Evolutionary conservation across 1,140 invertebrate genomes (phyloP), one percentile per base, ranked within the genome.

Genomic region (Pararge aegeria): DNA sequence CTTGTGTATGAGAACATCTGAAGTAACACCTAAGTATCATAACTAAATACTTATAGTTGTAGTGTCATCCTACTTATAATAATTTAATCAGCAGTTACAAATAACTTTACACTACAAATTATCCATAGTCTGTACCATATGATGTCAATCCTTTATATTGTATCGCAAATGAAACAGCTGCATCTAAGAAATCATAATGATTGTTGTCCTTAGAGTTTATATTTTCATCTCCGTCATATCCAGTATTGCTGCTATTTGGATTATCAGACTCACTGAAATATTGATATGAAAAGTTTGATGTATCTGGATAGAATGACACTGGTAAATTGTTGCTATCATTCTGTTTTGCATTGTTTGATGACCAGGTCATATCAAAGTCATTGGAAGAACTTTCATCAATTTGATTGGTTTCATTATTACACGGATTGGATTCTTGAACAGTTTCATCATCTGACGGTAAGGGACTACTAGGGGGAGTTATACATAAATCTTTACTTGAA

Each of bases 111-210:
- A n/a, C 4, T 21, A 18, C 4, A 56, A 66, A 51, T 80, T 89
- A 89, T 52, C 82, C 84, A 77, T 87, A 85, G 30, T 87, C 86
- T 53, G 74, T 78, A 0, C 81, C 91, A 78, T 73, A 80, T 16
- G 91, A 91, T 64, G 92, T 93, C 5, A 94, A 80, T 20, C 94
- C 94, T 76, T 94, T 94, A 68, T 93, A 94, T 76, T 94, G 93
- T 55, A 94, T 94, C 12, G 94, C 94, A 65, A 93, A 93, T 20
- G 92, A 91, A 7, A 94, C 93, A 50, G 94, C 94, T 29, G 92
- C 88, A 84, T 94, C 93, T 51, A 94, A 68, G 70, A 94, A 93
- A 68, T 94, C 92, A 75, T 75, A 87, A 70, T 90, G 83, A 73
- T 89, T 87, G 64, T 70, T 70, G 19, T 66, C 68, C 71, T 67